A percentile compares a stretch with the other conserved stretches of the same genome.
phyloP scores from a whole-genome alignment of 2,888 invertebrate species.

The Andrena bicolor region DNA sequence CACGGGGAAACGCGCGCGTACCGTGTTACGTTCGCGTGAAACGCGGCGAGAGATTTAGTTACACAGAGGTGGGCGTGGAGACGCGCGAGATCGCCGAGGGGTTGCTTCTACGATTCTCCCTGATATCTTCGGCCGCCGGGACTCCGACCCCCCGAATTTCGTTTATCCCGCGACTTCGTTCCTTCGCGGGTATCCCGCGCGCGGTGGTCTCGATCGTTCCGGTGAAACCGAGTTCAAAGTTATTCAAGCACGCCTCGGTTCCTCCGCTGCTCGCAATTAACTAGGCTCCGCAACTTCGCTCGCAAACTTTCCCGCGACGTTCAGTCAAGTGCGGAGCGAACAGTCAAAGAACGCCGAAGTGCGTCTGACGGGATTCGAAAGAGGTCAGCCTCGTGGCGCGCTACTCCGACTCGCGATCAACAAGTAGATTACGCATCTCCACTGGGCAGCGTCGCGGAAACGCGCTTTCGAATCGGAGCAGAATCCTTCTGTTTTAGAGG shows the following conservation, averaged over 20 bases:
- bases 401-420: constrained; percentile 14
- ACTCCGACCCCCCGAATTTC: no score
- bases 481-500: no score
- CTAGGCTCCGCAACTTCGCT: no score
- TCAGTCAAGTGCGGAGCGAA: no score
- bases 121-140: neutral
- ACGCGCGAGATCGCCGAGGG: neutral
- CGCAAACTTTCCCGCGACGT: no score
- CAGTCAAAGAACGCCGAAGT: no score
- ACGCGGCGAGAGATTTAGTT: neutral
- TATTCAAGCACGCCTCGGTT: neutral
- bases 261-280: neutral
- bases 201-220: neutral
- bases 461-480: neutral
- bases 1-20: no score
- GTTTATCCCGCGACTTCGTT: no score
- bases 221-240: neutral
- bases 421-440: constrained; percentile 27
- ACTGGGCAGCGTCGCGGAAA: neutral
- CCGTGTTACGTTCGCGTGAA: neutral
- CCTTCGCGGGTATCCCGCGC: no score
- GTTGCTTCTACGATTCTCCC: neutral
- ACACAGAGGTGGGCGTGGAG: neutral
- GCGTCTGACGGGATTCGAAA: neutral
- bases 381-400: neutral